Evolutionary conservation across 2,113 vertebrate species (phyloP), one percentile per base, ranked within the genome.

Genomic region (Paraplagusia blochii): DNA sequence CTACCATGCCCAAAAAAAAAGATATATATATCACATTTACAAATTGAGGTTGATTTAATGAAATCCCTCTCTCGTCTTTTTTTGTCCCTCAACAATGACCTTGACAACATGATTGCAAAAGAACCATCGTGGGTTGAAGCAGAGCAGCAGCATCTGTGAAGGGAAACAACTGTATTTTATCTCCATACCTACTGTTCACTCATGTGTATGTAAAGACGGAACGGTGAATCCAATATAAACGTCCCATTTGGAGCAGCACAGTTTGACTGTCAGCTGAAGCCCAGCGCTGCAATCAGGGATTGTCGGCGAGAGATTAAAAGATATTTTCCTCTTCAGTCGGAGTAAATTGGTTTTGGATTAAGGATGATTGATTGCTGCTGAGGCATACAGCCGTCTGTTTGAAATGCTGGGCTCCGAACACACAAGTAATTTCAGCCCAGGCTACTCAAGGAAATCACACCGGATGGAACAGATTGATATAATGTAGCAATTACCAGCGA

Each of bases 281-380:
- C 76, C 72, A 57, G 74, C 79, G 70, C 61, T 29, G 79, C 87
- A 87, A 87, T 88, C 79, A 83, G 77, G 69, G 79, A 88, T 85
- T 89, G 86, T 86, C 86, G 63, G 84, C 66, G 36, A 88, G 85
- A 90, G 89, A 90, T 89, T 89, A 88, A 87, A 88, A 89, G 87
- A 89, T 90, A 88, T 88, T 89, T 87, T 88, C 82, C 85, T 89
- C 83, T 87, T 88, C 86, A 87, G 84, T 79, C 73, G 58, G 59
- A 87, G 87, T 88, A 90, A 89, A 89, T 90, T 90, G 89, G 85
- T 90, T 90, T 89, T 87, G 85, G 88, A 89, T 89, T 89, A 88
- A 86, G 80, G 70, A 80, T 86, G 88, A 89, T 88, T 90, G 89
- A 90, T 90, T 86, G 85, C 79, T 80, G 66, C 80, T 67, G 84